Conservation (phyloP, 2,888 invertebrate species). For the Syritta pipiens region DNA sequence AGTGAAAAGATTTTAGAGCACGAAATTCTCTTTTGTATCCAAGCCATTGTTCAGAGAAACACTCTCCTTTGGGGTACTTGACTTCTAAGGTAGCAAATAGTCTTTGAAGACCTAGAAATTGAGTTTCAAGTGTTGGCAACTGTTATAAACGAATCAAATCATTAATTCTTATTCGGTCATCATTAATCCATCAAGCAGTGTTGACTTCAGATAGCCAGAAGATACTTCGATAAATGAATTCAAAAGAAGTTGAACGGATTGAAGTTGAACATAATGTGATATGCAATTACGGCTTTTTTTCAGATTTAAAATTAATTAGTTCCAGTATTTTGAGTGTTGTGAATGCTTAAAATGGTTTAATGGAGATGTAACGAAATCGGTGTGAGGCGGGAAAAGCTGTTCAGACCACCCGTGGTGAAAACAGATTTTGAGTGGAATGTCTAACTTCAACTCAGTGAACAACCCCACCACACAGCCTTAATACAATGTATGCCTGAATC, state of each 20-base stretch:
- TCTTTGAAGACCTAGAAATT: constrained; percentile 34
- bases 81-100: constrained; percentile 45
- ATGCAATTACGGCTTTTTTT: constrained; percentile 8
- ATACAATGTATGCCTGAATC: constrained; percentile 7
- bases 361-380: too few species aligned
- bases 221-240: constrained; percentile 10
- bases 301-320: constrained; percentile 47
- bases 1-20: too few species aligned
- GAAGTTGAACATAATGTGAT: too few species aligned
- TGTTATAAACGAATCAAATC: constrained; percentile 12
- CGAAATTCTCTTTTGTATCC: too few species aligned
- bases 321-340: constrained; percentile 20
- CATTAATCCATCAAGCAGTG: constrained; percentile 41
- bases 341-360: too few species aligned
- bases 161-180: constrained; percentile 34
- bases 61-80: constrained; percentile 5
- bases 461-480: too few species aligned
- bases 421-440: too few species aligned
- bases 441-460: too few species aligned
- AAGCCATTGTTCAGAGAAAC: constrained; percentile 4
- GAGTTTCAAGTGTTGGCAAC: not conserved
- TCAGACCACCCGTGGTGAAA: too few species aligned
- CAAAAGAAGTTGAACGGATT: constrained; percentile 6
- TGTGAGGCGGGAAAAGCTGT: too few species aligned
- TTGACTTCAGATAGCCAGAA: not conserved